A percentile compares a stretch with the other conserved stretches of the same genome.
phyloP scores from a whole-genome alignment of 2,113 vertebrate species.

The Corvus cornix region DNA sequence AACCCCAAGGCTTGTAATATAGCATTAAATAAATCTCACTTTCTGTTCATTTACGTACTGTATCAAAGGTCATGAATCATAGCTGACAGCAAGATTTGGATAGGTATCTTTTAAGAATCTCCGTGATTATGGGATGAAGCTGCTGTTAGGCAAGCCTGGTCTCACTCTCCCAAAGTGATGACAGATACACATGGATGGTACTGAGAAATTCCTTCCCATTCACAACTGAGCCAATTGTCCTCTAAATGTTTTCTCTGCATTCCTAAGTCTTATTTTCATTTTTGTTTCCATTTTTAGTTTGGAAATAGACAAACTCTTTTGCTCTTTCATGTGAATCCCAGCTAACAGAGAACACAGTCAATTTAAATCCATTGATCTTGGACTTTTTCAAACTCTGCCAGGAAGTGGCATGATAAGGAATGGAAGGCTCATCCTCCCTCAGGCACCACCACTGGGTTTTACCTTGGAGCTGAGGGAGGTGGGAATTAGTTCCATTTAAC shows the following conservation, averaged over 20 bases:
- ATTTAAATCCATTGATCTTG: not conserved
- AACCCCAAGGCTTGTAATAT: constrained; percentile 19
- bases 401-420: not conserved
- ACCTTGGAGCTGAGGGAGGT: not conserved
- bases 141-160: not conserved
- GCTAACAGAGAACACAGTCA: not conserved
- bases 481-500: not conserved
- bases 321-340: not conserved
- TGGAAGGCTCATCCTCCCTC: not conserved
- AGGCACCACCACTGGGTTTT: not conserved
- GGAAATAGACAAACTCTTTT: not conserved
- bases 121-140: not conserved
- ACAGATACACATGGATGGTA: rapidly evolving
- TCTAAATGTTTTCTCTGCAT: not conserved
- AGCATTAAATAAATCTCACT: constrained; percentile 26
- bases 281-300: not conserved
- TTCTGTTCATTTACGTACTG: constrained; percentile 3
- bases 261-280: not conserved
- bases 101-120: not conserved
- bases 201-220: not conserved
- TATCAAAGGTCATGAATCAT: not conserved
- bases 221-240: not conserved
- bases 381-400: not conserved
- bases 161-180: not conserved
- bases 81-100: not conserved